phyloP scores from a whole-genome alignment of 2,113 vertebrate genomes.

The Neogobius melanostomus region DNA sequence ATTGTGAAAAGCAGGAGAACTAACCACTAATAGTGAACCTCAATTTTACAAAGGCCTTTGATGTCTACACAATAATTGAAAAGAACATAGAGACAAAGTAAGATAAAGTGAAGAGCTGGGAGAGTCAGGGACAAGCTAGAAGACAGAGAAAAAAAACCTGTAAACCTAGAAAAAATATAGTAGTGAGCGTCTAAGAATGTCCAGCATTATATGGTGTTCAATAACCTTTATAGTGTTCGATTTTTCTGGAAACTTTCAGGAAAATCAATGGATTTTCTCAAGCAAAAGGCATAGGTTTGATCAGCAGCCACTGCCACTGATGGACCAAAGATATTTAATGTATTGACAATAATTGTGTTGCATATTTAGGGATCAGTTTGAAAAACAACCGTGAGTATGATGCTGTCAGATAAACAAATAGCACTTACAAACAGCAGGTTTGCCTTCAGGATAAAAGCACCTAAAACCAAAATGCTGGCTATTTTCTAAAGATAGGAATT shows the following conservation, averaged over 20 bases:
- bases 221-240: constrained; percentile 31
- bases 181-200: constrained; percentile 57
- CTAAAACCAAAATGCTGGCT: constrained; percentile 8
- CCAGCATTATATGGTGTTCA: constrained; percentile 36
- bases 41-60: neutral
- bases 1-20: neutral
- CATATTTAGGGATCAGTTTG: neutral
- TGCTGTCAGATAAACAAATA: neutral
- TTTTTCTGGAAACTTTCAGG: neutral
- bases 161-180: constrained; percentile 7
- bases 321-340: neutral
- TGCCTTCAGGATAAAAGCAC: neutral
- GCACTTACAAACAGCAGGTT: neutral
- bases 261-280: neutral
- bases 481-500: constrained; percentile 14
- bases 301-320: neutral
- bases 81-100: constrained; percentile 11
- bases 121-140: constrained; percentile 19
- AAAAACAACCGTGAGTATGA: neutral
- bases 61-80: neutral
- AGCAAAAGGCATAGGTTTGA: constrained; percentile 12
- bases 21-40: no score
- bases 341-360: neutral
- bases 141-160: constrained; percentile 1
- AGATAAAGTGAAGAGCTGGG: constrained; percentile 11